Conservation (phyloP, 2,888 invertebrate genomes). For the Drymonia ruficornis region DNA sequence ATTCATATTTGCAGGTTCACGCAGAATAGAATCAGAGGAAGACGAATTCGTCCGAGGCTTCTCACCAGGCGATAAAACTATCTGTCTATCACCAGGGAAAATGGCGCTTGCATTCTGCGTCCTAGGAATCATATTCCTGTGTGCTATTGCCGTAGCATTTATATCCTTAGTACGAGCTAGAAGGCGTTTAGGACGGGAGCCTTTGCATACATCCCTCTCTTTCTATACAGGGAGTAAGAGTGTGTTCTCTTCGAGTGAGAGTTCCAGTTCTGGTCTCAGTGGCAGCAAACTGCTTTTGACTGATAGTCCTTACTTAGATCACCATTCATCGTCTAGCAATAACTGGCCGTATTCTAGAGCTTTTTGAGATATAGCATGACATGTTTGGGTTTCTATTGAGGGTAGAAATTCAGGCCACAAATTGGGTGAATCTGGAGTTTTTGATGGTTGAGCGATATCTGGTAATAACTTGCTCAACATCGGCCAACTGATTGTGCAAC, state of each 20-base stretch:
- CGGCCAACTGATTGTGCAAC: too few species aligned
- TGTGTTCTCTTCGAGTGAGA: slow-evolving; percentile 85
- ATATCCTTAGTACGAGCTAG: slow-evolving; percentile 87
- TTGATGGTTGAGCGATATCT: not conserved
- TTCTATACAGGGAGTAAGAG: slow-evolving; percentile 86
- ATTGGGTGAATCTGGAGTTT: not conserved
- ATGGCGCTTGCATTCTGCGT: slow-evolving; percentile 91
- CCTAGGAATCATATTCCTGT: slow-evolving; percentile 88
- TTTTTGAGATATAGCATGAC: slow-evolving; percentile 37
- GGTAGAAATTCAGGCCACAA: not conserved
- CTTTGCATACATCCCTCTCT: slow-evolving; percentile 79
- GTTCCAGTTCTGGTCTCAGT: slow-evolving; percentile 84
- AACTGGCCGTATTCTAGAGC: slow-evolving; percentile 82
- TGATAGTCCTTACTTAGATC: slow-evolving; percentile 86
- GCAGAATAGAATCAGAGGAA: slow-evolving; percentile 73
- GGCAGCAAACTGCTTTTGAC: slow-evolving; percentile 86
- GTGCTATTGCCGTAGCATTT: slow-evolving; percentile 89
- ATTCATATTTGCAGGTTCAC: slow-evolving; percentile 60
- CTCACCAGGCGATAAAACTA: slow-evolving; percentile 85
- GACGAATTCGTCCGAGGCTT: slow-evolving; percentile 71
- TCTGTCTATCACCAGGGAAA: slow-evolving; percentile 91
- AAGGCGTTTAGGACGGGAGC: slow-evolving; percentile 76
- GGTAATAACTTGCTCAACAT: not conserved
- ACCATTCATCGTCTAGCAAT: slow-evolving; percentile 81
- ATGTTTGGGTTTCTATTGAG: not conserved